Evolutionary conservation across 2,888 invertebrate species (phyloP), one percentile per base, ranked within the genome.

Genomic region (Mylabris sibirica): DNA sequence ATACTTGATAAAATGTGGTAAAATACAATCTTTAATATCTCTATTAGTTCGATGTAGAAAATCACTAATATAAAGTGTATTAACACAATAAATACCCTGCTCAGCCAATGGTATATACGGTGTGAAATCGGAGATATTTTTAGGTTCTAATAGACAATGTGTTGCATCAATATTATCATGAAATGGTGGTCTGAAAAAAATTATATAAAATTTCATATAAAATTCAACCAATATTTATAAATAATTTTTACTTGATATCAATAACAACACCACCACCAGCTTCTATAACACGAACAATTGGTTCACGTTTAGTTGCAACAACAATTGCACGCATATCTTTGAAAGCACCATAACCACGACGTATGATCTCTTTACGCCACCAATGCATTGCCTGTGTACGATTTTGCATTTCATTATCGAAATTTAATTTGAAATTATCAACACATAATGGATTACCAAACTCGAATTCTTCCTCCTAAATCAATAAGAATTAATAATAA

Each of bases 381-480:
- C 89, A 88, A 78, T 90, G 84, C 2, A 90, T 90, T 0, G 92
- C 90, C 0, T 84, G 82, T 2, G 85, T 85, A 73, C 89, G 88
- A 78, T 82, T 85, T 77, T 81, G 85, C 35, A 77, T 85, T 34
- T 82, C 80, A 34, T 78, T 87, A 60, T 59, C 85, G 74, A 35
- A 76, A 38, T 86, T 78, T 3, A 90, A 80, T 0, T 87, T 81
- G 0, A 89, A 87, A 0, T 86, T 84, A 2, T 84, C 85, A 63
- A 78, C 75, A 0, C 91, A 90, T 63, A 84, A 83, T 0, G 92
- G 91, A 83, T 95, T 95, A 3, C 96, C 96, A 91, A 94, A 96
- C 82, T 96, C 96, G 83, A 88, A 95, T 0, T 90, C 88, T 76
- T 93, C 93, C 82, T 96, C 96, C 93, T 94, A 77, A 81, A 74